Base-by-base conservation (phyloP, 2,797 vertebrate genomes). In the Urocyon cinereoargenteus region DNA sequence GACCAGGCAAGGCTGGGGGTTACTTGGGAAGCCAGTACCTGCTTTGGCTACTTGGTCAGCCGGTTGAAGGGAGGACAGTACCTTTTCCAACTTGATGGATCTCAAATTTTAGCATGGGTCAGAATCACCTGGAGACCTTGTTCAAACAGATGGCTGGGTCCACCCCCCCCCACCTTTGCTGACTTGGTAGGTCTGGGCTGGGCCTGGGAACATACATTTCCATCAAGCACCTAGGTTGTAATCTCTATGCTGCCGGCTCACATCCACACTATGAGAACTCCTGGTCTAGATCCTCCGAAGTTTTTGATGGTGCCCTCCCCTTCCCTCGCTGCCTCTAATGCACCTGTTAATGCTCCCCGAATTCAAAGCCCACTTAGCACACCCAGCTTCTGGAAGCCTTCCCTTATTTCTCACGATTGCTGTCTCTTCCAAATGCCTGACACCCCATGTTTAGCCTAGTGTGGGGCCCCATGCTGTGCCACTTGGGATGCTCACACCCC, bases 401-500 rank as follows among this genome's bases (percentile, higher is more conserved):
- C 83, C 70, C 68, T 84, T 55, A 15, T 26, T 73, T 53, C 36
- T 85, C 45, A 36, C 0, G 2, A 51, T 91, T 85, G 18, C 68
- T 86, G 15, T 94, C 86, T 93, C 86, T 81, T 78, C 55, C 49
- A 61, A 92, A 79, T 7, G 59, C 83, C 89, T 81, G 73, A 45
- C 93, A 96, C 85, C 85, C 95, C 66, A 0, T 91, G 94, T 94
- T 90, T 92, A 94, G 92, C 62, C 59, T 94, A 36, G 79, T 90
- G 75, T 22, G 9, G 83, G 79, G 89, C 64, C 90, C 81, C 59
- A 57, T 91, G 94, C 91, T 79, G 21, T 96, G 79, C 83, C 89
- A 61, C 95, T 97, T 96, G 91, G 96, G 93, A 90, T 91, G 83
- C 59, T 36, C 84, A 92, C 91, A 94, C 91, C 95, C 98, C 77